Evolutionary conservation across 2,797 vertebrate species (phyloP), one percentile per base, ranked within the genome.

Genomic region (Hippoglossus hippoglossus): DNA sequence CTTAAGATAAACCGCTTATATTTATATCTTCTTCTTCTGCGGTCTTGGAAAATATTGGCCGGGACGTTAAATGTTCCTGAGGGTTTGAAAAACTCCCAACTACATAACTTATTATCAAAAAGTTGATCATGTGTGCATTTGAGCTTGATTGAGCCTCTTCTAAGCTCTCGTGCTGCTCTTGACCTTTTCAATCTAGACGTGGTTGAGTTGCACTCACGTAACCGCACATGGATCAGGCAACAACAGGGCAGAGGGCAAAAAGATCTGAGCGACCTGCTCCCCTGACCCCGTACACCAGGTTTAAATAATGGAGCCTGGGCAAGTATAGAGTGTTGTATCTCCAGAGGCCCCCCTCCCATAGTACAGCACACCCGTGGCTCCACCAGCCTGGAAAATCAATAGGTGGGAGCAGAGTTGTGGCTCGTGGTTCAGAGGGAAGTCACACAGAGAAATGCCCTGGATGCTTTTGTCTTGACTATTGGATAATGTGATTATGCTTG

Each of bases 381-480:
- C 36, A 52, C 61, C 67, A 57, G 79, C 49, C 69, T 52, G n/a
- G 21, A 75, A 87, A 92, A 93, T 90, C 88, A 87, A 91, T 93
- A 85, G 70, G 34, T 65, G 41, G 61, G 59, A 85, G 71, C 46
- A 73, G 61, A 80, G 75, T 55, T 64, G 67, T 41, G 67, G 63
- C 78, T 81, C 49, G 61, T 67, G 72, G 75, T 85, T 88, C 83
- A 83, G 61, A 59, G 26, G 69, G 39, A 53, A 76, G 58, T 68
- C 63, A 79, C 63, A 66, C 31, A 67, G 15, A 67, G 60, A 67
- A 69, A 63, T 57, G 65, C 50, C 57, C 31, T 68, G 50, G 53
- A 62, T 39, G 36, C 58, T n/a, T 50, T 46, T 58, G 60, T 52
- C 54, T 58, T 67, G 12, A 60, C 46, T 58, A 34, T n/a, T 67